Conservation (phyloP, 2,888 invertebrate genomes). For the Maniola hyperantus region DNA sequence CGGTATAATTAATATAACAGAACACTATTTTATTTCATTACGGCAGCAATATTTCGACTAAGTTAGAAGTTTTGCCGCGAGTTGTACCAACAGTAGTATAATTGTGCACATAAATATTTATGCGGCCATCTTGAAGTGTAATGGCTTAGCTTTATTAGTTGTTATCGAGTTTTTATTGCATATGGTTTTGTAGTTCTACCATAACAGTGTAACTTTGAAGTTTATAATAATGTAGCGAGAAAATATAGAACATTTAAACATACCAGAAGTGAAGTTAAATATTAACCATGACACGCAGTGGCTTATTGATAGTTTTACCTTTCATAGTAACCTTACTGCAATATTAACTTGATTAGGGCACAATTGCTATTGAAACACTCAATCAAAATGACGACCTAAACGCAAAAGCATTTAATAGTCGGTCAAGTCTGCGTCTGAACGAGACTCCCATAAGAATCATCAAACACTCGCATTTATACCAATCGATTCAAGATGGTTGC, state of each 20-base stretch:
- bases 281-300: no score
- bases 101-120: constrained; percentile 43
- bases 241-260: background rate
- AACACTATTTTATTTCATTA: constrained; percentile 79
- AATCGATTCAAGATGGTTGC: no score
- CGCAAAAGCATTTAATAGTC: no score
- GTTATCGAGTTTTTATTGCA: constrained; percentile 21
- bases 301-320: no score
- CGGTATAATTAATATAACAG: constrained; percentile 73
- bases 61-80: constrained; percentile 61
- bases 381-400: no score
- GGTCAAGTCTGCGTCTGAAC: no score
- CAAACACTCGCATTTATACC: no score
- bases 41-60: constrained; percentile 61
- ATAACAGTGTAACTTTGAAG: constrained; percentile 3
- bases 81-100: constrained; percentile 45
- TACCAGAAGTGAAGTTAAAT: no score
- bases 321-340: background rate
- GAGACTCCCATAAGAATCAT: no score
- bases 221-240: background rate
- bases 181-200: constrained; percentile 15
- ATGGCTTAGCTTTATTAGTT: constrained; percentile 16
- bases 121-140: constrained; percentile 23
- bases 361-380: no score
- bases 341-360: no score